Percentiles rank a stretch among this genome's conserved stretches.
phyloP scores from a whole-genome alignment of 2,797 vertebrate genomes.

The Danio kyathit region DNA sequence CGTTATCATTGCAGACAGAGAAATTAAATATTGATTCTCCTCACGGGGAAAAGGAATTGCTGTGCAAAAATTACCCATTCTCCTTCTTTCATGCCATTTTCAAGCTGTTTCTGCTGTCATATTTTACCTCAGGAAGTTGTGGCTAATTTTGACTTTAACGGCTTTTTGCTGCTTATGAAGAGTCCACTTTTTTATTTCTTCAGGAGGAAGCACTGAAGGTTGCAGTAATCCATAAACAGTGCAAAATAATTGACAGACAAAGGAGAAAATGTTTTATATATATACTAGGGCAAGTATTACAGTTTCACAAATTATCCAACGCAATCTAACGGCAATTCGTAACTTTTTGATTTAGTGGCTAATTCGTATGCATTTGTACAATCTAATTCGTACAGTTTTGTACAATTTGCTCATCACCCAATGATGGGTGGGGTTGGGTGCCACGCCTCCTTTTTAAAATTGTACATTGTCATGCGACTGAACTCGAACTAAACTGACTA shows the following conservation, averaged over 20 bases:
- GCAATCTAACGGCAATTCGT: no score
- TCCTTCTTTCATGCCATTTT: conserved; percentile 53
- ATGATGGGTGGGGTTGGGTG: no score
- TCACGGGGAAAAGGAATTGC: conserved; percentile 61
- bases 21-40: conserved; percentile 82
- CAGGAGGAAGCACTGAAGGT: conserved; percentile 18
- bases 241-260: conserved; percentile 13
- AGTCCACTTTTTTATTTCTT: conserved; percentile 27
- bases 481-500: no score
- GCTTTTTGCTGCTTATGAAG: conserved; percentile 42
- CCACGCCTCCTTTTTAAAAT: no score
- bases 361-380: no score
- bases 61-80: conserved; percentile 69
- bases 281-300: background rate
- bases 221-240: conserved; percentile 1
- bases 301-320: background rate
- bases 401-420: no score
- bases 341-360: no score
- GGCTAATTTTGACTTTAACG: conserved; percentile 58
- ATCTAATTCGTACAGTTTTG: no score
- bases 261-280: conserved; percentile 21
- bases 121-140: conserved; percentile 57
- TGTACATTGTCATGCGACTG: no score
- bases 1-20: conserved; percentile 78
- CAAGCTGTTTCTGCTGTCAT: conserved; percentile 50